Conservation (phyloP, 2,888 invertebrate genomes). For the Slavum lentiscoides region DNA sequence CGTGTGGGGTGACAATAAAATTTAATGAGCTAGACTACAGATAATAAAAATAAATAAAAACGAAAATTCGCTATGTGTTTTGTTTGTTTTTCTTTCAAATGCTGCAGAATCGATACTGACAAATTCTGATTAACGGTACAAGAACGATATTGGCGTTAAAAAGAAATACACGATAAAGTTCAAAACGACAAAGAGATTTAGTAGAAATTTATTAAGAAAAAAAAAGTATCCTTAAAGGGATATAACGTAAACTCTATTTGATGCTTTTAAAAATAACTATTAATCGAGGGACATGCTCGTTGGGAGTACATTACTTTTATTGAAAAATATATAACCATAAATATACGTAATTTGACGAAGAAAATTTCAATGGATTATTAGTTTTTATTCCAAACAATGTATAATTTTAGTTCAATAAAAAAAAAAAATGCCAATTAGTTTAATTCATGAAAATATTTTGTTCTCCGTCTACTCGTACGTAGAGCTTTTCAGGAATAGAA, state of each 20-base stretch:
- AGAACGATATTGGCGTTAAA: slow-evolving; percentile 28
- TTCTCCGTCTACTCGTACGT: too few relatives aligned
- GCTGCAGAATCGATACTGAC: slow-evolving; percentile 21
- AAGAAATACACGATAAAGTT: slow-evolving; percentile 15
- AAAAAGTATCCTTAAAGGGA: slow-evolving; percentile 5
- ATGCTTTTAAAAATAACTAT: slow-evolving; percentile 13
- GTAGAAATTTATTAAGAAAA: neutral
- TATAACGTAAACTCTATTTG: slow-evolving; percentile 23
- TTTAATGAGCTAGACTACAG: slow-evolving; percentile 36
- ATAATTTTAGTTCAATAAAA: too few relatives aligned
- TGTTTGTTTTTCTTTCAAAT: neutral
- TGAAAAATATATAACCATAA: neutral
- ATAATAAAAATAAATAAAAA: slow-evolving; percentile 40
- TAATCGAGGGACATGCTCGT: neutral
- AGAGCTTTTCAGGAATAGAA: too few relatives aligned
- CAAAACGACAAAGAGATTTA: neutral
- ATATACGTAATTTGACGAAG: too few relatives aligned
- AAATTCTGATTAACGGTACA: slow-evolving; percentile 31
- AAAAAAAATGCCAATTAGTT: too few relatives aligned
- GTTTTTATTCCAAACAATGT: too few relatives aligned
- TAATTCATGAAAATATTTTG: too few relatives aligned
- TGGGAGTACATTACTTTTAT: neutral
- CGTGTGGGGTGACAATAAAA: slow-evolving; percentile 24
- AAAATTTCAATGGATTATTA: too few relatives aligned
- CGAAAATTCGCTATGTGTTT: neutral